A percentile compares a stretch with the other conserved stretches of the same genome.
These are phyloP conservation scores for Lutjanus argentimaculatus DNA, from an alignment of 2,797 vertebrate genomes.

Conservation along the genomic window DNA sequence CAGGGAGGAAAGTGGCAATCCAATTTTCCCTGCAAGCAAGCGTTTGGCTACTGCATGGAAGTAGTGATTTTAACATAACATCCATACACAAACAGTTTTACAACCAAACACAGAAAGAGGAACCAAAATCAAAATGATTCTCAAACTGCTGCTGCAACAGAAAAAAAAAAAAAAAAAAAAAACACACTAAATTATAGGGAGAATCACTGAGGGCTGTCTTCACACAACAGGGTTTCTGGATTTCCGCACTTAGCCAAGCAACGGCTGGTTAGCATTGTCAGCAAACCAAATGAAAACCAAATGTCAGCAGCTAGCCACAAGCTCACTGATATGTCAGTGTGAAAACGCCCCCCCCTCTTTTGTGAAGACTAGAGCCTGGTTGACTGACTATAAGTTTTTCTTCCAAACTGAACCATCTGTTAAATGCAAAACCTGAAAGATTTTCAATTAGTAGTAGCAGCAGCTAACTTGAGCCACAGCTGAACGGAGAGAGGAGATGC, in stretches of 20 bases:
- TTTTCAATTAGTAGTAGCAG: constrained; percentile 4
- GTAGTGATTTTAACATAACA: constrained; percentile 22
- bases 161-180: neutral
- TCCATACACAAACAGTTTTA: constrained; percentile 5
- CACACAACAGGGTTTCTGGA: constrained; percentile 40
- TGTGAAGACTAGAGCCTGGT: constrained; percentile 28
- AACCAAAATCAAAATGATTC: constrained; percentile 32
- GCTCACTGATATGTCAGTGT: constrained; percentile 29
- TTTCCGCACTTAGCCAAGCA: constrained; percentile 38
- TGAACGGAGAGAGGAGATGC: neutral
- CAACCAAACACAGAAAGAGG: constrained; percentile 7
- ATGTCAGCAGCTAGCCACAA: constrained; percentile 51
- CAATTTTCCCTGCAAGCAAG: constrained; percentile 9
- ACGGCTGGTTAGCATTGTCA: constrained; percentile 47
- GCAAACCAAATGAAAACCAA: constrained; percentile 56
- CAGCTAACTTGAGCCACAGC: neutral
- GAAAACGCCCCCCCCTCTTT: neutral
- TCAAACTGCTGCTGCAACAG: constrained; percentile 18
- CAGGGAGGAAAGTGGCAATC: constrained; percentile 11
- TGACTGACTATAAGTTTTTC: constrained; percentile 10
- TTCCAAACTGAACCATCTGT: constrained; percentile 18
- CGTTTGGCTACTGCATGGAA: constrained; percentile 19
- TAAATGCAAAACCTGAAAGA: constrained; percentile 21
- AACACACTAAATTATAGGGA: constrained; percentile 22
- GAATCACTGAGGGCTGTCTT: constrained; percentile 17